Evolutionary conservation across 2,797 vertebrate species (phyloP), one percentile per base, ranked within the genome.

Genomic region (Nyctalus aviator): DNA sequence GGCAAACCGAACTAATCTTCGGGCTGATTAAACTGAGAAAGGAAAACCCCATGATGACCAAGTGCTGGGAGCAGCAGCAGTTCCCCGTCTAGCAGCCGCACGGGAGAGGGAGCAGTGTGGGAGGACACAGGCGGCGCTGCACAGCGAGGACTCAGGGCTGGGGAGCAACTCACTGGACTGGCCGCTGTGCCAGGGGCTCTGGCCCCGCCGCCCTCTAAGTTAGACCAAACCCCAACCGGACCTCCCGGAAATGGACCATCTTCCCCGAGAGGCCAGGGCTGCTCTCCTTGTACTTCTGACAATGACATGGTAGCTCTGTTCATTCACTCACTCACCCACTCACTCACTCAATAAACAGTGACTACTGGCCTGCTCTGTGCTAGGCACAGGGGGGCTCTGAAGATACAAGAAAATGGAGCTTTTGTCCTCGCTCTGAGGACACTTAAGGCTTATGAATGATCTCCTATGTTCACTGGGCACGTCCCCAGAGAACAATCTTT

Each of bases 361-460:
- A 91, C 6, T 73, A 41, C 1, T 83, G 2, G 76, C 17, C 79
- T 66, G 35, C 35, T 25, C 17, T 57, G 53, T 73, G 79, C 85
- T 78, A 90, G 92, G 90, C 85, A 87, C 72, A 32, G 20, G 18
- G 41, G 23, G 72, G 32, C 83, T 62, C 87, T 88, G 48, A 53
- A 59, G 23, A 84, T 5, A 75, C 57, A 83, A 86, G 41, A 37
- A 95, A 91, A 93, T 84, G 32, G 84, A 90, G 83, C 69, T 86
- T 46, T 8, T 81, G 55, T 93, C 62, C 71, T 64, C 12, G 50
- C 44, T n/a, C 79, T 88, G 41, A 88, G 64, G 66, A 76, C 41
- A 64, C 25, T 71, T 68, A 75, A 41, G 77, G 55, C 75, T 76
- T 53, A 68, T 15, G n/a, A 95, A 69, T 23, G 27, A 90, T 17